Conservation (phyloP, 1,140 invertebrate species). For the Mya arenaria region DNA sequence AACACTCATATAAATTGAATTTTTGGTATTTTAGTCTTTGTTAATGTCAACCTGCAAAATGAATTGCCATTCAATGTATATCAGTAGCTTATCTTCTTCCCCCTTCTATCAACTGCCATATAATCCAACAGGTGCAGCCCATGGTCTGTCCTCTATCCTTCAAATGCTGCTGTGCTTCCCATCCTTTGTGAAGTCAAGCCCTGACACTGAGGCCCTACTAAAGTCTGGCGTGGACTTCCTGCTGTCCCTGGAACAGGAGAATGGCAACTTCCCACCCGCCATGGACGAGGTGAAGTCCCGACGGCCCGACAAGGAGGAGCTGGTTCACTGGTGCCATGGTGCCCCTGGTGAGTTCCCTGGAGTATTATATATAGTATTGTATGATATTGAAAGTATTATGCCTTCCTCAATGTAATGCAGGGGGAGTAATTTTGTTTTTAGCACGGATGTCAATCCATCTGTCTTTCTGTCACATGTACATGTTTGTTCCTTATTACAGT, state of each 20-base stretch:
- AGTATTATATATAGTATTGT: not conserved
- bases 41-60: constrained; percentile 3
- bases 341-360: constrained; percentile 85
- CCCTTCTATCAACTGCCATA: not conserved
- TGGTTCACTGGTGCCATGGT: constrained; percentile 95
- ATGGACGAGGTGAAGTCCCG: constrained; percentile 86
- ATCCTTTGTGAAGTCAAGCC: constrained; percentile 84
- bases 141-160: constrained; percentile 87
- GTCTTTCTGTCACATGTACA: too few species aligned
- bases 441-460: too few species aligned
- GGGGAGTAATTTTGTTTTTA: too few species aligned
- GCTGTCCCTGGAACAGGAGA: constrained; percentile 84
- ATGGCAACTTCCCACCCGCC: constrained; percentile 90
- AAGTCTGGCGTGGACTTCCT: constrained; percentile 85
- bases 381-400: too few species aligned
- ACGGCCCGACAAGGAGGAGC: constrained; percentile 83
- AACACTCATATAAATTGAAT: too few species aligned
- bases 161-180: constrained; percentile 85
- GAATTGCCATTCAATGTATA: too few species aligned
- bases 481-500: too few species aligned
- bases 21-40: too few species aligned
- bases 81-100: not conserved
- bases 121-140: constrained; percentile 86
- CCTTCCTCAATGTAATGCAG: too few species aligned
- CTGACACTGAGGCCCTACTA: constrained; percentile 83